Evolutionary conservation across 2,797 vertebrate species (phyloP).

Genomic region (Gambelia wislizenii): DNA sequence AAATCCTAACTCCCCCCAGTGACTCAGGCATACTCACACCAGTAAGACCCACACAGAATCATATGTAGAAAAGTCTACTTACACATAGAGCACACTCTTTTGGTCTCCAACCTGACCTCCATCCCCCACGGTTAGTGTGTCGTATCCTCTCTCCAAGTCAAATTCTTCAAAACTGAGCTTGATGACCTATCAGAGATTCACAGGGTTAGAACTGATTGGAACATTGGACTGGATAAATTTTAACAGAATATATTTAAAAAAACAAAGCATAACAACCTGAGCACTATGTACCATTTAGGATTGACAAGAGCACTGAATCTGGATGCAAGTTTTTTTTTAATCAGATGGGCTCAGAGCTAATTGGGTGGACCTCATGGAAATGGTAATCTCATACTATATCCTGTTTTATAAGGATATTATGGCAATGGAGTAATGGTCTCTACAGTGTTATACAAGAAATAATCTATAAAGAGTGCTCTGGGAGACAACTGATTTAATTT

Average conservation of each 20-base stretch:
- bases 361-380: background rate
- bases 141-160: slow-evolving; percentile 96
- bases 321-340: background rate
- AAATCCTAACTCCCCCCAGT: fast-evolving
- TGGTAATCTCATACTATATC: background rate
- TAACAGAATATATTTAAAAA: background rate
- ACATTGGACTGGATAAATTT: background rate
- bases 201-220: slow-evolving; percentile 27
- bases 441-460: background rate
- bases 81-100: slow-evolving; percentile 98
- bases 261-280: background rate
- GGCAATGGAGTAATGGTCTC: background rate
- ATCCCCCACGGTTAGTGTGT: slow-evolving; percentile 95
- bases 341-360: background rate
- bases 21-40: fast-evolving
- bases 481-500: background rate
- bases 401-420: background rate
- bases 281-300: background rate
- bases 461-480: background rate
- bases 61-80: slow-evolving; percentile 75
- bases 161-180: slow-evolving; percentile 98
- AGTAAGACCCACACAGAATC: background rate
- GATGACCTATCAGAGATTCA: slow-evolving; percentile 88
- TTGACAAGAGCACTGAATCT: background rate
- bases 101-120: slow-evolving; percentile 94